These are phyloP conservation scores for Limnephilus auricula DNA, from an alignment of 2,888 invertebrate genomes.

Conservation along the genomic window DNA sequence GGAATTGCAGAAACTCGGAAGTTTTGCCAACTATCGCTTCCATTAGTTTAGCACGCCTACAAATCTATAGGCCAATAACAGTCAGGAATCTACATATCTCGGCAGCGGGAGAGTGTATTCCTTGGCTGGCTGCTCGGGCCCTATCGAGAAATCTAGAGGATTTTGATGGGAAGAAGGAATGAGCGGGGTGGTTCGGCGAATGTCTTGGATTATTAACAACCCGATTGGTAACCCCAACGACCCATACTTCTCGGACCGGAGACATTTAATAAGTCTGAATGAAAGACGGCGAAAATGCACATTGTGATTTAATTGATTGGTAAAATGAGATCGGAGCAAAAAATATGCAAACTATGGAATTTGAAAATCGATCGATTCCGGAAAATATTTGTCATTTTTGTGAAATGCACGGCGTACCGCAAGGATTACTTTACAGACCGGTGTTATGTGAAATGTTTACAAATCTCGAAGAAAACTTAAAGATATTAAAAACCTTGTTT, in stretches of 20 bases:
- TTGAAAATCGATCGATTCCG: no score
- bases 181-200: not conserved
- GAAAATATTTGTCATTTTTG: not conserved
- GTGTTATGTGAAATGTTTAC: no score
- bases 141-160: slow-evolving; percentile 9
- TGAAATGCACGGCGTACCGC: no score
- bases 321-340: not conserved
- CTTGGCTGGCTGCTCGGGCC: slow-evolving; percentile 12
- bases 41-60: slow-evolving; percentile 21
- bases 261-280: no score
- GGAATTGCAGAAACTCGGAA: slow-evolving; percentile 24
- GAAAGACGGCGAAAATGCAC: no score
- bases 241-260: no score
- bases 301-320: no score
- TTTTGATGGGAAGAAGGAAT: not conserved
- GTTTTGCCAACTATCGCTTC: slow-evolving; percentile 31
- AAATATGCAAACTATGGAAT: not conserved
- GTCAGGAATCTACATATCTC: slow-evolving; percentile 28
- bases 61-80: slow-evolving; percentile 33
- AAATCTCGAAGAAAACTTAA: no score
- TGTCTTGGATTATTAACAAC: slow-evolving; percentile 34
- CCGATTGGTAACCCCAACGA: slow-evolving; percentile 21
- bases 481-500: no score
- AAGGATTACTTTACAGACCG: no score
- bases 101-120: not conserved